Evolutionary conservation across 1,140 invertebrate species (phyloP).

Genomic region (Oncopeltus fasciatus): DNA sequence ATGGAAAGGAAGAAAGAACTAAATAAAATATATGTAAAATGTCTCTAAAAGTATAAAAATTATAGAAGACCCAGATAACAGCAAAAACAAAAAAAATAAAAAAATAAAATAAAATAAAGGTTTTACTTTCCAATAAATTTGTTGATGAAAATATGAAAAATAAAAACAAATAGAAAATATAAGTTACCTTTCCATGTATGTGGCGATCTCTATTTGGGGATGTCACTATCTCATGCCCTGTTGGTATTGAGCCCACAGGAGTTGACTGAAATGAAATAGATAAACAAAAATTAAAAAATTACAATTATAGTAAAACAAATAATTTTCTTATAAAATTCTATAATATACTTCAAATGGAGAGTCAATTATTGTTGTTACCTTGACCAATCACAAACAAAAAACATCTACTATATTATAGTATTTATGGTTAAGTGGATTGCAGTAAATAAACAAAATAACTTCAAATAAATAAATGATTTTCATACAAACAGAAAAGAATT

Average conservation of each 20-base stretch:
- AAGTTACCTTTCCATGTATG: constrained; percentile 58
- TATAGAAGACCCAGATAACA: background rate
- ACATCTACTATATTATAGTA: too few relatives aligned
- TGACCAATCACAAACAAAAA: too few relatives aligned
- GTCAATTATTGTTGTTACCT: too few relatives aligned
- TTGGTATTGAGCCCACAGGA: constrained; percentile 77
- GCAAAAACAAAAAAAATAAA: background rate
- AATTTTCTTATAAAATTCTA: too few relatives aligned
- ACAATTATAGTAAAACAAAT: too few relatives aligned
- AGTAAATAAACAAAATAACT: too few relatives aligned
- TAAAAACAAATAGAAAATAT: background rate
- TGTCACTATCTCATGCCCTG: constrained; percentile 73
- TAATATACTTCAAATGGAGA: too few relatives aligned
- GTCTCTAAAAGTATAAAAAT: background rate
- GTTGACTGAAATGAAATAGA: constrained; percentile 46
- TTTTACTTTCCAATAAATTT: background rate
- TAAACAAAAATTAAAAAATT: too few relatives aligned
- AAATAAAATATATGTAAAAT: background rate
- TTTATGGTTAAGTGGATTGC: too few relatives aligned
- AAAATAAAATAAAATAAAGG: too few relatives aligned
- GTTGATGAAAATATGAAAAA: background rate
- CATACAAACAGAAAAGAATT: too few relatives aligned
- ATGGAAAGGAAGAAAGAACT: background rate
- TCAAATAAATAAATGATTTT: too few relatives aligned
- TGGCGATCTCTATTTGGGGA: constrained; percentile 77